Base-by-base conservation (phyloP, 2,113 vertebrate species). In the Coptodon bakossiorum region DNA sequence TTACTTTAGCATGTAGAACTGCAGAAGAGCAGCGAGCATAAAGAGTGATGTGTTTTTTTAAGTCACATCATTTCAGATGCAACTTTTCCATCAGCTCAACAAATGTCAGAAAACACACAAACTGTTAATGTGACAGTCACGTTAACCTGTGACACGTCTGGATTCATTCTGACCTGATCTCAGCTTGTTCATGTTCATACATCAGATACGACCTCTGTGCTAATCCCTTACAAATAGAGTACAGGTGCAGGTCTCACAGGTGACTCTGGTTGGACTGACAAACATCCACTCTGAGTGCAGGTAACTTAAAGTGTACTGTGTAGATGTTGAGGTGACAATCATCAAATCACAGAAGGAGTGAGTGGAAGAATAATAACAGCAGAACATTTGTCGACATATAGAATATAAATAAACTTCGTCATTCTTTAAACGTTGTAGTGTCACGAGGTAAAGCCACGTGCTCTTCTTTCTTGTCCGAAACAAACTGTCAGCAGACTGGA, bases 71-170 rank as follows among this genome's bases (percentile, higher is more conserved):
- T 34, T 63, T 63, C 16, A 34, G 59, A 19, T 1, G 16, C 16
- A 63, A 63, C 59, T 63, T 63, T 63, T 63, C 16, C 29, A 63
- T 63, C 59, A 34, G 2, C 29, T 63, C 59, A 63, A 63, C 59
- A 63, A 63, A 63, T 63, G 31, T 63, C 17, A 36, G 61, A 12
- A 38, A 36, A 61, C 13, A 53, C 40, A 53, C 29, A 66, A 38
- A n/a, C 31, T 38, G 34, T 38, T 36, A 66, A 38, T 38, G 34
- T 2, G 61, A 3, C 61, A 0, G 0, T 31, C 31, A n/a, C 4
- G 10, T n/a, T n/a, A 0, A 38, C 61, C 31, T n/a, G 31, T 38
- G 61, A 66, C 17, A 38, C 3, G 2, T 38, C 61, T 36, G 61
- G 19, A 66, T n/a, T 66, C 61, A 36, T 66, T 66, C 17, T 36